phyloP scores from a whole-genome alignment of 2,888 invertebrate species.

The Orchesella flavescens region DNA sequence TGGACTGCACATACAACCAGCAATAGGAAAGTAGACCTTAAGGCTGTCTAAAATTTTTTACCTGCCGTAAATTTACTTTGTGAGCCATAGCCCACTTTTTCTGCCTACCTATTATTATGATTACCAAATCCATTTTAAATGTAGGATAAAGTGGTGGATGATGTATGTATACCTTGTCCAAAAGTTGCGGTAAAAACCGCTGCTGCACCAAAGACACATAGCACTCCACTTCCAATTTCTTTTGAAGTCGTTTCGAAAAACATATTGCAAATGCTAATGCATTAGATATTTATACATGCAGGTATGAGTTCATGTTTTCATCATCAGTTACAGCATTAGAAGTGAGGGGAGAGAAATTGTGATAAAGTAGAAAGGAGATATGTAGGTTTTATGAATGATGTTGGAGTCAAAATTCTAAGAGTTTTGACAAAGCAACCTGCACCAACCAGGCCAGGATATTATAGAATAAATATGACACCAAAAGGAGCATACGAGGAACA shows the following conservation, averaged over 20 bases:
- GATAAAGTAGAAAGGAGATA: no score
- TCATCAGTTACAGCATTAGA: background rate
- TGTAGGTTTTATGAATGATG: no score
- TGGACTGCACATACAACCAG: background rate
- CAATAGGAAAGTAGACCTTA: no score
- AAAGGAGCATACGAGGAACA: constrained; percentile 20
- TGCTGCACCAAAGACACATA: background rate
- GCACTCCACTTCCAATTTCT: background rate
- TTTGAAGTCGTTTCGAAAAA: background rate
- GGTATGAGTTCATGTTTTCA: background rate
- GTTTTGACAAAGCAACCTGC: background rate
- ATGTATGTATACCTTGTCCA: constrained; percentile 6
- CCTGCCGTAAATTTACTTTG: no score
- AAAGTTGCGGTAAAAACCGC: background rate
- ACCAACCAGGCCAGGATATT: background rate
- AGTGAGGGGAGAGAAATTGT: background rate
- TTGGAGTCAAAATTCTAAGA: no score
- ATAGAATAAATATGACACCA: background rate
- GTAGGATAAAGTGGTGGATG: constrained; percentile 25
- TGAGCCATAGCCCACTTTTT: no score
- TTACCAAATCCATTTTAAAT: constrained; percentile 32
- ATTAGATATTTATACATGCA: background rate
- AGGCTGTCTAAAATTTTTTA: no score
- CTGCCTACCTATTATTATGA: background rate
- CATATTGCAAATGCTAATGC: background rate